Conservation (phyloP, 2,888 invertebrate genomes). For the Schrankia costaestrigalis region DNA sequence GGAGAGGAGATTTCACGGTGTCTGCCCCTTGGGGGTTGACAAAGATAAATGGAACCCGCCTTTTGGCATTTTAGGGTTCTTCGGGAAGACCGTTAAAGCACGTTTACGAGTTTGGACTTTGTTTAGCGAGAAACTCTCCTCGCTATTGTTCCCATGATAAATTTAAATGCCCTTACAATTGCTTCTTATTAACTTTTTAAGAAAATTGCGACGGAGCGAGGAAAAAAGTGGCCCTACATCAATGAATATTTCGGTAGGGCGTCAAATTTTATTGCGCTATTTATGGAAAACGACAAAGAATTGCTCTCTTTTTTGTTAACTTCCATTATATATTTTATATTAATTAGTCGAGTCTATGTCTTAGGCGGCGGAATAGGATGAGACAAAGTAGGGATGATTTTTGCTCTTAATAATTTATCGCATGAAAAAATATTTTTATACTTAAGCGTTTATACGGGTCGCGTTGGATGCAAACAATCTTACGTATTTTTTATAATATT, state of each 20-base stretch:
- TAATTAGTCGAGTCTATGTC: no score
- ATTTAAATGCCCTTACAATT: slow-evolving; percentile 26
- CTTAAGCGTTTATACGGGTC: no score
- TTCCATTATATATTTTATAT: no score
- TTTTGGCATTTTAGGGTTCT: slow-evolving; percentile 48
- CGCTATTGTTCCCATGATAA: slow-evolving; percentile 27
- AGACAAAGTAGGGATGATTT: no score
- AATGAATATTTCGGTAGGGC: slow-evolving; percentile 4
- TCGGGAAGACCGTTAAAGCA: slow-evolving; percentile 36
- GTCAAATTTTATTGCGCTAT: slow-evolving; percentile 3
- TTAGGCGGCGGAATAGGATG: no score
- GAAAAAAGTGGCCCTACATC: slow-evolving; percentile 3
- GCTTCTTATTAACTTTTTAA: slow-evolving; percentile 21
- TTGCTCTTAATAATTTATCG: no score
- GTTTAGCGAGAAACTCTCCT: slow-evolving; percentile 15
- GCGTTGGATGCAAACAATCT: no score
- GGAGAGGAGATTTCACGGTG: slow-evolving; percentile 64
- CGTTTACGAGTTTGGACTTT: slow-evolving; percentile 33
- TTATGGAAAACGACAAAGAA: neutral
- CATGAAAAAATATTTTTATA: no score
- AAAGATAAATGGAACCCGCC: slow-evolving; percentile 60
- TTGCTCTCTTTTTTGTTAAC: neutral
- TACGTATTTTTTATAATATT: no score
- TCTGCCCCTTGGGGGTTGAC: slow-evolving; percentile 58
- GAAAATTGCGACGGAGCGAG: slow-evolving; percentile 4